These are phyloP conservation scores for Chrysemys picta DNA, from an alignment of 2,113 vertebrate genomes.

Conservation along the genomic window DNA sequence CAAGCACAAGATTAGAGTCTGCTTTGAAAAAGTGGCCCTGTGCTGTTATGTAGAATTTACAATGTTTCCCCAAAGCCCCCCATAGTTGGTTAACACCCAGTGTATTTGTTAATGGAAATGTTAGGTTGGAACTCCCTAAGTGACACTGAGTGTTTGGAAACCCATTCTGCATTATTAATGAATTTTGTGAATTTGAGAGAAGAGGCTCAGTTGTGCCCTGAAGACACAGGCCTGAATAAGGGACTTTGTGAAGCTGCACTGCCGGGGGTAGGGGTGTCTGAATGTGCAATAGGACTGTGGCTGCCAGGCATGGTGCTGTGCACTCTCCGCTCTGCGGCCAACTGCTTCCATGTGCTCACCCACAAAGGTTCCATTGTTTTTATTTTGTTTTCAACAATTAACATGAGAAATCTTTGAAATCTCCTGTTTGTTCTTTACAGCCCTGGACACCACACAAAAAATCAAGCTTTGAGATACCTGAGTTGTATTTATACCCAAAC, in stretches of 20 bases:
- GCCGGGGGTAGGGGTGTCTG: background rate
- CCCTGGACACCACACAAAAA: background rate
- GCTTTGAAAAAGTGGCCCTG: background rate
- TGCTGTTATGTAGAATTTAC: background rate
- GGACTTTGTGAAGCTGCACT: background rate
- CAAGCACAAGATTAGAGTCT: background rate
- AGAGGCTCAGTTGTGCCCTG: background rate
- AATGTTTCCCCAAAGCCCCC: background rate
- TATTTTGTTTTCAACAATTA: background rate
- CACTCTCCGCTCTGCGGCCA: background rate
- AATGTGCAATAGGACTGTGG: background rate
- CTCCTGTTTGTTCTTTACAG: background rate
- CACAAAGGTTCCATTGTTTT: background rate
- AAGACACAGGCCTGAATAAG: background rate
- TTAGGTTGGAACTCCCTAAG: background rate
- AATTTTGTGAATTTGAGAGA: background rate
- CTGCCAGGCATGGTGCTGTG: background rate
- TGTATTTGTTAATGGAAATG: background rate
- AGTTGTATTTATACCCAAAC: background rate
- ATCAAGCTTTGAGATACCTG: background rate
- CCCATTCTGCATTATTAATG: background rate
- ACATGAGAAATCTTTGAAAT: background rate
- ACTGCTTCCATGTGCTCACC: background rate
- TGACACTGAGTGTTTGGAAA: background rate
- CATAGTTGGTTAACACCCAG: rapidly evolving